A percentile compares a stretch with the other conserved stretches of the same genome.
These are phyloP conservation scores for Argyra leucocephala DNA, from an alignment of 2,888 invertebrate genomes.

Conservation along the genomic window DNA sequence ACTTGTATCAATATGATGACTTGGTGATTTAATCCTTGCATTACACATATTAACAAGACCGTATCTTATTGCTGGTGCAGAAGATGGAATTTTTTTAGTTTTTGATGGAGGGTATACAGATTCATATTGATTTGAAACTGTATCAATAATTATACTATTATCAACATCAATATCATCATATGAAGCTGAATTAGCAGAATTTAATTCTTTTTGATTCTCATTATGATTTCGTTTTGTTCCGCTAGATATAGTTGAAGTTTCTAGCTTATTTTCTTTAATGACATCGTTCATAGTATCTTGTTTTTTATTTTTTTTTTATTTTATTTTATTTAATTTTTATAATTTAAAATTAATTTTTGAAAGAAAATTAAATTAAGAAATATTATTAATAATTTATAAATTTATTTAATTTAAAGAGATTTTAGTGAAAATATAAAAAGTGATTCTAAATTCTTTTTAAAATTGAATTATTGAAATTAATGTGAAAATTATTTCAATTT, in stretches of 20 bases:
- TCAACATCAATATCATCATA: background rate
- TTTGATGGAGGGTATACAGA: constrained; percentile 20
- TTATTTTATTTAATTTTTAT: background rate
- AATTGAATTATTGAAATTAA: no score
- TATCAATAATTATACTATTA: background rate
- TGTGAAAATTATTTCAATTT: no score
- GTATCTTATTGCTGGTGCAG: constrained; percentile 17
- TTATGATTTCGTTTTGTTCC: background rate
- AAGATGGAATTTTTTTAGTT: constrained; percentile 15
- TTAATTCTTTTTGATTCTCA: background rate
- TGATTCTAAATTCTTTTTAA: no score
- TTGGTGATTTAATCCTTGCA: background rate
- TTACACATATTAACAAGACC: background rate
- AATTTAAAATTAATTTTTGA: background rate
- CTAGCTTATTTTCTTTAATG: background rate
- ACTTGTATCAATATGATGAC: background rate
- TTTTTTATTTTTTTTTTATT: background rate
- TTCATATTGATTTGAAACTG: background rate
- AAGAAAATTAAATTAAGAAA: no score
- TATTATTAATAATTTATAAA: no score
- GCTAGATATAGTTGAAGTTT: background rate
- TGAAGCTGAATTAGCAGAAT: background rate
- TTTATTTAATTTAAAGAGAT: no score
- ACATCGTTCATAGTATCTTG: background rate
- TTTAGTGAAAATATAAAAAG: no score